These are phyloP conservation scores for Muntiacus muntjak DNA, from an alignment of 2,113 vertebrate species.

Conservation along the genomic window DNA sequence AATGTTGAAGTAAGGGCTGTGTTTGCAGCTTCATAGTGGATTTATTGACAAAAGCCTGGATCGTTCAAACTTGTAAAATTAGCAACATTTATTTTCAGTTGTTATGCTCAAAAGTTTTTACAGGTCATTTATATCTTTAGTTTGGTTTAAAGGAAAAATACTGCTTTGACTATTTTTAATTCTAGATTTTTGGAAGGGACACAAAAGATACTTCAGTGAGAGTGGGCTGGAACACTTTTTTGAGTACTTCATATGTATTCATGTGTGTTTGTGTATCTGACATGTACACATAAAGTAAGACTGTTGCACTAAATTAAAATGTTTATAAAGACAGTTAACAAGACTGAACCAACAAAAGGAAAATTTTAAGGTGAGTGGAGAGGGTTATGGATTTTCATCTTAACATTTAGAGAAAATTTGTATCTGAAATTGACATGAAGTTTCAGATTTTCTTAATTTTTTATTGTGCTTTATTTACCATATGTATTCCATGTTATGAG, in stretches of 20 bases:
- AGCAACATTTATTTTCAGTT: background rate
- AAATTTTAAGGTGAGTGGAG: background rate
- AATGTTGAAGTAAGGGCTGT: background rate
- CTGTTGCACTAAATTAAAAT: background rate
- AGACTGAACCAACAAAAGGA: background rate
- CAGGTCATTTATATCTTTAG: background rate
- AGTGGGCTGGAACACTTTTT: background rate
- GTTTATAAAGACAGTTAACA: background rate
- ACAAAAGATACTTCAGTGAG: background rate
- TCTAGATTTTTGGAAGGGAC: background rate
- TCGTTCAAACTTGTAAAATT: constrained; percentile 5
- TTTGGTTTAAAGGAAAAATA: constrained; percentile 2
- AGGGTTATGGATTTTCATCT: background rate
- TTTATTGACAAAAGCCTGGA: background rate
- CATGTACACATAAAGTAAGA: background rate
- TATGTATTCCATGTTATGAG: constrained; percentile 17
- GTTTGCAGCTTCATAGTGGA: background rate
- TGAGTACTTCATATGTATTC: background rate
- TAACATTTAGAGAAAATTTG: background rate
- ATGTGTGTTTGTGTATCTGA: background rate
- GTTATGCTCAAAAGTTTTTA: background rate
- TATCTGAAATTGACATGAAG: constrained; percentile 15
- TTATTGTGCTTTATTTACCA: constrained; percentile 30
- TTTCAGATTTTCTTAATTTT: constrained; percentile 46
- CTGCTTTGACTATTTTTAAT: background rate